Evolutionary conservation across 2,797 vertebrate genomes (phyloP).

Genomic region (Rhinella marina): DNA sequence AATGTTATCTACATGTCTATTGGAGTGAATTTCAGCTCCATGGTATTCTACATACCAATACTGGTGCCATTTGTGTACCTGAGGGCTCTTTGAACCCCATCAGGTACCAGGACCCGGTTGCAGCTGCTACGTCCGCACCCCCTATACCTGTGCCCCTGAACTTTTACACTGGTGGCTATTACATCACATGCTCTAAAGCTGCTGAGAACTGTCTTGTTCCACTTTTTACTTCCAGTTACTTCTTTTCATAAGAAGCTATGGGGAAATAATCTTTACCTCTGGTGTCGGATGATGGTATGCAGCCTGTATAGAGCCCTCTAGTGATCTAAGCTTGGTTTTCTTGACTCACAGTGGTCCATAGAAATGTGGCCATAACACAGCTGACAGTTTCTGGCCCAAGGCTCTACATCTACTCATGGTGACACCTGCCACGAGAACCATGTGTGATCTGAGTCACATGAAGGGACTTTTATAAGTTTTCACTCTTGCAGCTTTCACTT

Average conservation of each 20-base stretch:
- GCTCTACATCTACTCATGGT: neutral
- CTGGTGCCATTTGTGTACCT: too few relatives aligned
- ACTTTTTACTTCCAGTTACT: neutral
- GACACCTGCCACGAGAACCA: neutral
- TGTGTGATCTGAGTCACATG: neutral
- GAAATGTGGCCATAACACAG: too few relatives aligned
- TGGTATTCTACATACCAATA: neutral
- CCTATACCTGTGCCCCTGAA: neutral
- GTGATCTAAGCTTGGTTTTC: too few relatives aligned
- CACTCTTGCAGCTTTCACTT: neutral
- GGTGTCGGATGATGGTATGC: neutral
- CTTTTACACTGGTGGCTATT: neutral
- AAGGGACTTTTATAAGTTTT: neutral
- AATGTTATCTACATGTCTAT: too few relatives aligned
- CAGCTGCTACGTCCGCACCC: neutral
- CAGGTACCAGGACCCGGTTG: too few relatives aligned
- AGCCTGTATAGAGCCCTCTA: neutral
- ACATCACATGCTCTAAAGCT: neutral
- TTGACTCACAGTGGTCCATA: too few relatives aligned
- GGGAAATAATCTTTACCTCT: neutral
- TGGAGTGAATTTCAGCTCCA: too few relatives aligned
- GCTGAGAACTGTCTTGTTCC: neutral
- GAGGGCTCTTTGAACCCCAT: too few relatives aligned
- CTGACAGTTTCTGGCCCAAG: neutral
- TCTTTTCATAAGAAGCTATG: neutral